These are phyloP conservation scores for Aricia artaxerxes DNA, from an alignment of 2,888 invertebrate genomes.

Conservation along the genomic window DNA sequence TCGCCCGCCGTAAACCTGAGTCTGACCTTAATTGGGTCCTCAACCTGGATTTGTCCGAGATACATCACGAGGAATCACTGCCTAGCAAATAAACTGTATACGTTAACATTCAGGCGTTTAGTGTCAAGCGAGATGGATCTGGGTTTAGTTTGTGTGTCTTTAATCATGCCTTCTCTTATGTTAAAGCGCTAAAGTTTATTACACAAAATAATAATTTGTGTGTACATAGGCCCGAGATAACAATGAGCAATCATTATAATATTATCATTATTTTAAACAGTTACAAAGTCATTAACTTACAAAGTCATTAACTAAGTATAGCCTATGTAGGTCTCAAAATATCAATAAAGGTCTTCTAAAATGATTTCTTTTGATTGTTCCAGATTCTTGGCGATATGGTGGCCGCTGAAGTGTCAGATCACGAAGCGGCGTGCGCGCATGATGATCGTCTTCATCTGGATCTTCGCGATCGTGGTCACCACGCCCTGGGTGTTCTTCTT, in stretches of 20 bases:
- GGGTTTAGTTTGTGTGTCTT: not conserved
- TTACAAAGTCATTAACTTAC: too few relatives aligned
- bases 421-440: constrained; percentile 92
- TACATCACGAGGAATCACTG: constrained; percentile 31
- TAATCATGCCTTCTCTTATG: not conserved
- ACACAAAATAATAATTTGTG: not conserved
- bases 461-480: constrained; percentile 90
- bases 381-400: constrained; percentile 98
- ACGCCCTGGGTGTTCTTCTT: constrained; percentile 96
- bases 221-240: too few relatives aligned
- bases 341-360: not conserved
- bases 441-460: constrained; percentile 95
- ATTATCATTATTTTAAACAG: too few relatives aligned
- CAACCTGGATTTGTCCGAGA: constrained; percentile 27
- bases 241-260: too few relatives aligned
- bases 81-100: constrained; percentile 29
- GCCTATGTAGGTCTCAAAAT: not conserved
- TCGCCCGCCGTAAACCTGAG: constrained; percentile 38
- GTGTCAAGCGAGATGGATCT: not conserved
- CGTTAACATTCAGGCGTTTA: not conserved
- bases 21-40: constrained; percentile 36
- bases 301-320: too few relatives aligned
- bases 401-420: constrained; percentile 94
- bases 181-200: not conserved
- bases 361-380: constrained; percentile 60